These are phyloP conservation scores for Ochropleura leucogaster DNA, from an alignment of 2,888 invertebrate species.

Conservation along the genomic window DNA sequence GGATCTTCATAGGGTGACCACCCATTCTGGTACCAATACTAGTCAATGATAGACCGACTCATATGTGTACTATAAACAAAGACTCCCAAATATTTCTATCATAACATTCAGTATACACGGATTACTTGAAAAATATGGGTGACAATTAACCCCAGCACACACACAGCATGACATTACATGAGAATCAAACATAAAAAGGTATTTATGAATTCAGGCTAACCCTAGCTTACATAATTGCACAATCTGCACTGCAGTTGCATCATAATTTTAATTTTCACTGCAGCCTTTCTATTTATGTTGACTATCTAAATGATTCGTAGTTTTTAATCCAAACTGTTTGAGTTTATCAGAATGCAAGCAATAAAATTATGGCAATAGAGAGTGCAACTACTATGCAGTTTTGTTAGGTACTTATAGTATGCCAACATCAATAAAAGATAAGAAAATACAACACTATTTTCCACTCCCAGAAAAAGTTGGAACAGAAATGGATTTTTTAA, in stretches of 20 bases:
- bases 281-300: neutral
- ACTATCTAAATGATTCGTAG: neutral
- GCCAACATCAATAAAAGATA: neutral
- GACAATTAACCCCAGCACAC: neutral
- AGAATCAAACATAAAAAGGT: neutral
- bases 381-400: too few species aligned
- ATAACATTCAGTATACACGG: too few species aligned
- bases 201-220: neutral
- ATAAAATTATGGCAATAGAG: constrained; percentile 4
- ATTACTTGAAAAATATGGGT: too few species aligned
- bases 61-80: too few species aligned
- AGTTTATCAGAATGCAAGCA: neutral
- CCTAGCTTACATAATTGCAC: neutral
- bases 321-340: neutral
- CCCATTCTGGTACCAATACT: too few species aligned
- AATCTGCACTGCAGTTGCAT: constrained; percentile 22
- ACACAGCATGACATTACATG: too few species aligned
- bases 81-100: too few species aligned
- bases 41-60: too few species aligned
- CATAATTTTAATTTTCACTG: neutral
- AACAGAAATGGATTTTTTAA: neutral
- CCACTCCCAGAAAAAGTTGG: neutral
- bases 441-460: constrained; percentile 12
- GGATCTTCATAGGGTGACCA: too few species aligned
- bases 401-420: neutral